Evolutionary conservation across 2,113 vertebrate genomes (phyloP), one percentile per base, ranked within the genome.

Genomic region (Sylvia atricapilla): DNA sequence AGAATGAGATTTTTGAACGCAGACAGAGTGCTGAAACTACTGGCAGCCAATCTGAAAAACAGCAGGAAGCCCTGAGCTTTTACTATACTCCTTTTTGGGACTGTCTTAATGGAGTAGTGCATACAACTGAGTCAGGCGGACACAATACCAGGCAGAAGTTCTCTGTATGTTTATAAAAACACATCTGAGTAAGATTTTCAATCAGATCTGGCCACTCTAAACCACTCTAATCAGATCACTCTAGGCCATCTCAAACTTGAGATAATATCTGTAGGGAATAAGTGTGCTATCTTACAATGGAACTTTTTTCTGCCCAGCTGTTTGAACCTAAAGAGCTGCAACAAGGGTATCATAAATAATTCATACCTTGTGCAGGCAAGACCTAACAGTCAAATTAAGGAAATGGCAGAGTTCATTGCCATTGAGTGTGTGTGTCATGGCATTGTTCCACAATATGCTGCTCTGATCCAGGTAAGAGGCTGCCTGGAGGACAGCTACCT

Each of bases 281-380:
- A 31, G 5, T 9, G 6, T 28, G 33, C 41, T 25, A 19, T 49
- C 2, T 3, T 22, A 10, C 2, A 8, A 13, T 1, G 2, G 13
- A 52, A 5, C 7, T 5, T 52, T 77, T 52, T 39, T n/a, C 25
- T 35, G n/a, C 16, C 3, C 6, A 17, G 18, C 6, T 55, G 6
- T 44, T 82, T 91, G 39, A 87, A 47, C 11, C 16, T 23, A 19
- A 9, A 46, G 21, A 87, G 11, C 35, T 43, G 8, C 47, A 82
- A 7, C 13, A 67, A 7, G 11, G 4, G 2, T 23, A 20, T 88
- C 20, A 52, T 53, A 64, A 60, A 69, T 41, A 80, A 64, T 27
- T 39, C 30, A 6, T 9, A 12, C 60, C 23, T 85, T 53, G 22
- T 31, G 13, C 30, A 46, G 60, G 15, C 39, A 68, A 66, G 19